These are phyloP conservation scores for Lasioglossum leucozonium DNA, from an alignment of 2,888 invertebrate genomes.

Conservation along the genomic window DNA sequence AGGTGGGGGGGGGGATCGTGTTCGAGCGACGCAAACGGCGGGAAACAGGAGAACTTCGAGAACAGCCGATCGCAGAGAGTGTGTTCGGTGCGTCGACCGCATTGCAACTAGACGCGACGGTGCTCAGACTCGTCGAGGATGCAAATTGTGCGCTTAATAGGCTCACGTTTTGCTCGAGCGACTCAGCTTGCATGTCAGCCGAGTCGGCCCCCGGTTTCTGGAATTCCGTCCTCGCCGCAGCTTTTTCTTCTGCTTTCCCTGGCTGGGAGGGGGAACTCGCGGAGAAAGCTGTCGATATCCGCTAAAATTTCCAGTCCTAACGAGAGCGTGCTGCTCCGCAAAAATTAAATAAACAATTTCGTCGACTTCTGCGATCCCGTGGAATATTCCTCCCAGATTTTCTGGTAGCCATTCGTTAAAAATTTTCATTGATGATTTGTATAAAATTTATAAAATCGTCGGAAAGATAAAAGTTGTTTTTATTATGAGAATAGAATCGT, in stretches of 20 bases:
- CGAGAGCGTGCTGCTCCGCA: background rate
- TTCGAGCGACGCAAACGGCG: slow-evolving; percentile 19
- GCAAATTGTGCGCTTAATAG: slow-evolving; percentile 73
- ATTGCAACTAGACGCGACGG: slow-evolving; percentile 61
- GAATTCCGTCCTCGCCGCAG: slow-evolving; percentile 29
- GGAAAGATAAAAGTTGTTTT: background rate
- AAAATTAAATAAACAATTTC: background rate
- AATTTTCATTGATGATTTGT: no score
- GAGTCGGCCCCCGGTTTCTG: slow-evolving; percentile 23
- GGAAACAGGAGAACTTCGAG: slow-evolving; percentile 29
- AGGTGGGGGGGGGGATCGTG: no score
- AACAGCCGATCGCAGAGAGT: slow-evolving; percentile 38
- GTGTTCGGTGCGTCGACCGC: slow-evolving; percentile 64
- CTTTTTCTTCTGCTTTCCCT: background rate
- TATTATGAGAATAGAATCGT: no score
- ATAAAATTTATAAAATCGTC: no score
- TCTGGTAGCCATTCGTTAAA: no score
- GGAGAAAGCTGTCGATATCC: background rate
- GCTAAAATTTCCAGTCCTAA: background rate
- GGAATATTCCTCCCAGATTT: background rate
- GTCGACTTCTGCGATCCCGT: background rate
- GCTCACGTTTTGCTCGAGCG: slow-evolving; percentile 51
- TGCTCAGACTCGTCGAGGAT: slow-evolving; percentile 67
- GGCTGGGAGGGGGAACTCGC: background rate
- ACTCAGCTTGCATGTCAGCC: slow-evolving; percentile 41